Evolutionary conservation across 2,888 invertebrate genomes (phyloP).

Genomic region (Drosophila yooni): DNA sequence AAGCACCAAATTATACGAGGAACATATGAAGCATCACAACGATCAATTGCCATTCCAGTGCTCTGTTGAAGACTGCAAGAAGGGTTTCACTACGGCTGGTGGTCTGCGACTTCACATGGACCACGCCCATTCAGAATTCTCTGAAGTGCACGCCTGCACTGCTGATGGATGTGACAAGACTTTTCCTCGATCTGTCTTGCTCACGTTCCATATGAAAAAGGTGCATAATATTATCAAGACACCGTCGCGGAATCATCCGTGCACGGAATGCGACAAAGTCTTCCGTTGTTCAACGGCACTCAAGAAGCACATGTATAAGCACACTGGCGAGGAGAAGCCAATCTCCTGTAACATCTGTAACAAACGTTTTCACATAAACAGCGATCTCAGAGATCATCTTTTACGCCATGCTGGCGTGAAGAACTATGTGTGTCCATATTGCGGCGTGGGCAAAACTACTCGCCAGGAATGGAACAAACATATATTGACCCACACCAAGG

Average conservation of each 20-base stretch:
- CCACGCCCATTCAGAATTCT: conserved; percentile 79
- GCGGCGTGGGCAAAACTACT: conserved; percentile 83
- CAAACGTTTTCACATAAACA: conserved; percentile 82
- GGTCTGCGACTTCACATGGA: conserved; percentile 77
- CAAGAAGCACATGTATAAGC: conserved; percentile 83
- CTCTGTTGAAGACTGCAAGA: conserved; percentile 73
- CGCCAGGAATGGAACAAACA: conserved; percentile 83
- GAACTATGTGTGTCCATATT: conserved; percentile 83
- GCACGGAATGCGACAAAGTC: conserved; percentile 81
- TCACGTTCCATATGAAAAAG: conserved; percentile 78
- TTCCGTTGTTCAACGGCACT: conserved; percentile 82
- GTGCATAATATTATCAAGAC: conserved; percentile 74
- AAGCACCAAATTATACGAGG: conserved; percentile 72
- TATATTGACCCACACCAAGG: conserved; percentile 82
- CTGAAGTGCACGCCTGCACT: conserved; percentile 72
- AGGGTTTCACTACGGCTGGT: conserved; percentile 79
- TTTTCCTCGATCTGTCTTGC: conserved; percentile 75
- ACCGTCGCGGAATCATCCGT: conserved; percentile 70
- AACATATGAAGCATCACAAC: conserved; percentile 82
- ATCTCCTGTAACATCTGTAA: conserved; percentile 81
- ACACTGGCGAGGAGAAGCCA: conserved; percentile 82
- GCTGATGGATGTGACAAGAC: conserved; percentile 77
- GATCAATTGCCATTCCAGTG: conserved; percentile 82
- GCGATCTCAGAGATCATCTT: conserved; percentile 82
- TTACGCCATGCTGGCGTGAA: conserved; percentile 83